phyloP scores from a whole-genome alignment of 2,888 invertebrate species.

The Drosophila kuntzei region DNA sequence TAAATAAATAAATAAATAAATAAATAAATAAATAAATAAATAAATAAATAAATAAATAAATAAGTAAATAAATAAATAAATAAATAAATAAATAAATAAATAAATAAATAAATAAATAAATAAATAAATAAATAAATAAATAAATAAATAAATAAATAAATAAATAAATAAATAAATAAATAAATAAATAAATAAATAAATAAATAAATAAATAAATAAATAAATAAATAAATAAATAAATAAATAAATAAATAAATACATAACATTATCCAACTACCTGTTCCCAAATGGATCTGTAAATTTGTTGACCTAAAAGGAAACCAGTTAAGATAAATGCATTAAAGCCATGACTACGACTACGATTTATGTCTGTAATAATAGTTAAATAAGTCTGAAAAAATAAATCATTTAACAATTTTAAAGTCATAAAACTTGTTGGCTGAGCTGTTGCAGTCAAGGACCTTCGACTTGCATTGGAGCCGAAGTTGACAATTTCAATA shows the following conservation, averaged over 20 bases:
- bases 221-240: no score
- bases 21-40: no score
- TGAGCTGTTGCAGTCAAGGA: conserved; percentile 31
- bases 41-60: no score
- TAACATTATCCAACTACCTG: neutral
- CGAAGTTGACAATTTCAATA: conserved; percentile 44
- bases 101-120: no score
- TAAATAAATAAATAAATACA: no score
- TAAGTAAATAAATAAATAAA: no score
- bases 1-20: no score
- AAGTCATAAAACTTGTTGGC: conserved; percentile 39
- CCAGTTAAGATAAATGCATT: conserved; percentile 1
- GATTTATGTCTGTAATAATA: conserved; percentile 15
- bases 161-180: no score
- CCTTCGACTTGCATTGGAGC: conserved; percentile 27
- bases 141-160: no score
- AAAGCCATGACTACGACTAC: neutral
- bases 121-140: no score
- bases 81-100: neutral
- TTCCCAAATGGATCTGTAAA: neutral
- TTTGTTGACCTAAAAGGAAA: neutral
- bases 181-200: no score
- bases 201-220: no score
- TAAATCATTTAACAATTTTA: conserved; percentile 45
- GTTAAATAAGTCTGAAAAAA: conserved; percentile 15